Evolutionary conservation across 2,888 invertebrate species (phyloP).

Genomic region (Drepanosiphum platanoidis): DNA sequence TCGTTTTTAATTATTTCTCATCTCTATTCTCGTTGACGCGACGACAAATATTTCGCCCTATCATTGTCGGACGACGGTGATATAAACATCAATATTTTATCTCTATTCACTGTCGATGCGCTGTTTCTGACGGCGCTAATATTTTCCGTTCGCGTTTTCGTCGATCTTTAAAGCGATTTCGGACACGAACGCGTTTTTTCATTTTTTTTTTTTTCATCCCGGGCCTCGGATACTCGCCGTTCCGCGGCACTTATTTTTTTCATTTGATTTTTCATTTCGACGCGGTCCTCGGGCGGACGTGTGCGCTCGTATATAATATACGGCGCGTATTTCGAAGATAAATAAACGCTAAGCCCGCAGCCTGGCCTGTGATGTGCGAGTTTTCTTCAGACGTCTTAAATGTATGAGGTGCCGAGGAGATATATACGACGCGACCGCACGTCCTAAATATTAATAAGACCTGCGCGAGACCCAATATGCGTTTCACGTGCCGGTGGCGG

Average conservation of each 20-base stretch:
- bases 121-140: too few species aligned
- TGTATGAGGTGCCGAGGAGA: not conserved
- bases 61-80: too few species aligned
- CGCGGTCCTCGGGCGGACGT: not conserved
- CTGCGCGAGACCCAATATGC: not conserved
- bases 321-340: not conserved
- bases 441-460: conserved; percentile 8
- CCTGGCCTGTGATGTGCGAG: not conserved
- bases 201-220: too few species aligned
- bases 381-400: not conserved
- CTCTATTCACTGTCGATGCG: too few species aligned
- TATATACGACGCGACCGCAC: not conserved
- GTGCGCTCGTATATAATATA: not conserved
- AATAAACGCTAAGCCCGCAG: not conserved
- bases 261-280: not conserved
- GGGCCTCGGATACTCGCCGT: not conserved
- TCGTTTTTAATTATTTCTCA: too few species aligned
- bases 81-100: too few species aligned
- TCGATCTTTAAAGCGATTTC: too few species aligned
- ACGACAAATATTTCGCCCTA: too few species aligned
- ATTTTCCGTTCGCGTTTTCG: too few species aligned
- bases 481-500: not conserved
- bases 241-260: not conserved
- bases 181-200: too few species aligned
- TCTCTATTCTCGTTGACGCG: too few species aligned